Evolutionary conservation across 2,113 vertebrate species (phyloP).

Genomic region (Grammomys dolichurus): DNA sequence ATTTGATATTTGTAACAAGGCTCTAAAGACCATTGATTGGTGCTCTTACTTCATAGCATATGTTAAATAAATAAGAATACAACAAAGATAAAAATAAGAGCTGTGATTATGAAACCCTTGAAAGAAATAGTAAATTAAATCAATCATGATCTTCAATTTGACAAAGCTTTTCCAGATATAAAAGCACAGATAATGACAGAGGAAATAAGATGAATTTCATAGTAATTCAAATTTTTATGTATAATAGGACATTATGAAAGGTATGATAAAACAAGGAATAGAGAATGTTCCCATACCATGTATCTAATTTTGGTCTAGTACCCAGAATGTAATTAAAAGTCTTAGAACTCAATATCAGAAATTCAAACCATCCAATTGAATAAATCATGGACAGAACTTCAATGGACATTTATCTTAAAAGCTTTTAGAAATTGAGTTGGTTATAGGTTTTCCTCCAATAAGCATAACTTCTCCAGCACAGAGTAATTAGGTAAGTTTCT

Average conservation of each 20-base stretch:
- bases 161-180: background rate
- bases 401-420: background rate
- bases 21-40: background rate
- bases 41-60: background rate
- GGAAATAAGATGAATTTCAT: background rate
- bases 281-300: background rate
- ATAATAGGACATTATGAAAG: background rate
- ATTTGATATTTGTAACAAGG: background rate
- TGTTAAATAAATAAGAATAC: background rate
- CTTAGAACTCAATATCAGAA: background rate
- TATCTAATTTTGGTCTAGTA: background rate
- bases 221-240: background rate
- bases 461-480: background rate
- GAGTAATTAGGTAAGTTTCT: background rate
- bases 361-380: no score
- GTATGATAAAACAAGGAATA: background rate
- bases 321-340: background rate
- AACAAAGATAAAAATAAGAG: background rate
- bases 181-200: background rate
- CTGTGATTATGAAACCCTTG: background rate
- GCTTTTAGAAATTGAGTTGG: background rate
- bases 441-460: background rate
- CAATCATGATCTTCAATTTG: background rate
- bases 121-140: background rate
- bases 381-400: background rate